phyloP scores from a whole-genome alignment of 2,888 invertebrate genomes.

The Nemotelus nigrinus region DNA sequence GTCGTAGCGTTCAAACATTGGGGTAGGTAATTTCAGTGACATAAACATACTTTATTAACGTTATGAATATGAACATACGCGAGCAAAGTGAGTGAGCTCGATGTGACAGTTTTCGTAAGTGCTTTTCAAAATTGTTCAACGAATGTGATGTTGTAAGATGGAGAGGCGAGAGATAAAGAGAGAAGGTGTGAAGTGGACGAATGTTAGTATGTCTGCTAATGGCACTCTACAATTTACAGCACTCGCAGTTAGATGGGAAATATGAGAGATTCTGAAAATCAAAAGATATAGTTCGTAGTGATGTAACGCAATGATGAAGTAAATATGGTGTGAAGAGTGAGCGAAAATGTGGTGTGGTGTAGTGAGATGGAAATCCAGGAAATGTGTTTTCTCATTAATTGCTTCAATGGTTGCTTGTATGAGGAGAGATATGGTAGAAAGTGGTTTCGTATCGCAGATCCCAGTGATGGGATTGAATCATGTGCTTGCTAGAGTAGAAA shows the following conservation, averaged over 20 bases:
- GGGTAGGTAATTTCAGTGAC: slow-evolving; percentile 26
- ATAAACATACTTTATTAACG: slow-evolving; percentile 17
- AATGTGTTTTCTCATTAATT: too few relatives aligned
- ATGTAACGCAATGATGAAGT: too few relatives aligned
- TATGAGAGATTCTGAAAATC: slow-evolving; percentile 16
- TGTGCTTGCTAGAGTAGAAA: too few relatives aligned
- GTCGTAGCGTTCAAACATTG: neutral
- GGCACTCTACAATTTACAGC: slow-evolving; percentile 8
- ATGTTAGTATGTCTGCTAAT: slow-evolving; percentile 1
- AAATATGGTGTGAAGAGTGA: too few relatives aligned
- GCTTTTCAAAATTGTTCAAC: slow-evolving; percentile 16
- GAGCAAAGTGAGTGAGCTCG: neutral
- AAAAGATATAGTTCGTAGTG: neutral
- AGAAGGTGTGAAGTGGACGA: neutral
- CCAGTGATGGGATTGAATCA: too few relatives aligned
- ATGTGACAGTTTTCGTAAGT: slow-evolving; percentile 26
- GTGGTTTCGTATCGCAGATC: too few relatives aligned
- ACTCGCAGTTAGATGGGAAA: slow-evolving; percentile 5
- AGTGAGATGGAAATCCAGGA: too few relatives aligned
- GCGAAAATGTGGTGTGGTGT: too few relatives aligned
- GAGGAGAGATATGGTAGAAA: too few relatives aligned
- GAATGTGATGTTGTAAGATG: too few relatives aligned
- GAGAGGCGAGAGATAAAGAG: neutral
- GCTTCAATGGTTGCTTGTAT: too few relatives aligned
- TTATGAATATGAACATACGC: slow-evolving; percentile 8